Conservation (phyloP, 2,888 invertebrate species). For the Micoletzkya japonica region DNA sequence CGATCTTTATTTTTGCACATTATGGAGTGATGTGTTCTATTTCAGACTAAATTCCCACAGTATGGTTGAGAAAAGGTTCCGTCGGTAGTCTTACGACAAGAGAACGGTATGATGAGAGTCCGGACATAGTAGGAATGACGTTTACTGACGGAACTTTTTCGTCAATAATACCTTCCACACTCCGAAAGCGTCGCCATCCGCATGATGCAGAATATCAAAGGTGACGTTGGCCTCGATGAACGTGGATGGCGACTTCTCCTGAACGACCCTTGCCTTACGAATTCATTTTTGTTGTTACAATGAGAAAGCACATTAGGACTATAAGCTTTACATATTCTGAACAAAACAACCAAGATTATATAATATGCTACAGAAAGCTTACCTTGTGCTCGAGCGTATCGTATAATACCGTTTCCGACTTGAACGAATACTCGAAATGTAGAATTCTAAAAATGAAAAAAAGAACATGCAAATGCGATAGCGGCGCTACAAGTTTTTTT, state of each 20-base stretch:
- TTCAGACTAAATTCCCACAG: not conserved
- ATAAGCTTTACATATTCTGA: not conserved
- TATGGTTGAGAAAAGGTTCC: not conserved
- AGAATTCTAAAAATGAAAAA: conserved; percentile 30
- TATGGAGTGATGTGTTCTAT: not conserved
- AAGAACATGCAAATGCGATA: not conserved
- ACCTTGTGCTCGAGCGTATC: conserved; percentile 40
- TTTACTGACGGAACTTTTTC: not conserved
- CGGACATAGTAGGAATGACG: not conserved
- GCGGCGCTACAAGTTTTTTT: not conserved
- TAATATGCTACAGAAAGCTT: not conserved
- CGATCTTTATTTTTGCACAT: not conserved
- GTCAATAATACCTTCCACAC: conserved; percentile 33
- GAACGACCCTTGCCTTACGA: not conserved
- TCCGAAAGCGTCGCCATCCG: conserved; percentile 40
- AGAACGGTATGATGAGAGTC: not conserved
- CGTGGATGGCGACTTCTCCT: conserved; percentile 9
- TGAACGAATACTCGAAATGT: conserved; percentile 45
- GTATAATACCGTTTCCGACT: conserved; percentile 45
- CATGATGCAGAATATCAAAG: conserved; percentile 49
- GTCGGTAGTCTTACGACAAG: not conserved
- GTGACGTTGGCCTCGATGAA: conserved; percentile 42
- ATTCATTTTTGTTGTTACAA: not conserved
- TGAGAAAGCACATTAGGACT: not conserved
- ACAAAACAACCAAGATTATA: not conserved